Evolutionary conservation across 2,888 invertebrate genomes (phyloP).

Genomic region (Liopterus haemorrhoidalis): DNA sequence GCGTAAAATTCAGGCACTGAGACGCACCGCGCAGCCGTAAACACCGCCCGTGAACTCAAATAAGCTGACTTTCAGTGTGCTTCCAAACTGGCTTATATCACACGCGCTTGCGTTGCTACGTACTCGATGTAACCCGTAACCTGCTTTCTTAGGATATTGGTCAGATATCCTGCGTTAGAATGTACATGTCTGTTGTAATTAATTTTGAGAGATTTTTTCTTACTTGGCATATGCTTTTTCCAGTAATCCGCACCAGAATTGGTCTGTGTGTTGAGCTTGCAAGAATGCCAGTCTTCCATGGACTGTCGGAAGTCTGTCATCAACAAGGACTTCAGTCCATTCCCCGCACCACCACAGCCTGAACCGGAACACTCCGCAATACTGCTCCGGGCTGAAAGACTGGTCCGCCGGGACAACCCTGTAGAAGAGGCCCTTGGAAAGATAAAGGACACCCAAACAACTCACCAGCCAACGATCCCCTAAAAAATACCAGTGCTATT

Average conservation of each 20-base stretch:
- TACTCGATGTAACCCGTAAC: too few species aligned
- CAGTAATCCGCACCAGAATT: slow-evolving; percentile 82
- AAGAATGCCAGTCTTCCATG: slow-evolving; percentile 81
- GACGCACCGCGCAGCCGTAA: too few species aligned
- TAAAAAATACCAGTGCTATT: slow-evolving; percentile 43
- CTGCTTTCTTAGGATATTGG: too few species aligned
- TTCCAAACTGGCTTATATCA: too few species aligned
- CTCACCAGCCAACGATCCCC: slow-evolving; percentile 89
- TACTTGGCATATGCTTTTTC: slow-evolving; percentile 92
- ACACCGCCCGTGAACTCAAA: too few species aligned
- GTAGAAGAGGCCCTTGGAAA: slow-evolving; percentile 82
- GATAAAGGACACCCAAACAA: slow-evolving; percentile 76
- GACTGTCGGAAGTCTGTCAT: slow-evolving; percentile 83
- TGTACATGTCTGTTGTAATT: neutral
- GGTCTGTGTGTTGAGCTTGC: slow-evolving; percentile 71
- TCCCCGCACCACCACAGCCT: slow-evolving; percentile 91
- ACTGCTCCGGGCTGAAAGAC: slow-evolving; percentile 62
- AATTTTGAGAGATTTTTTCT: slow-evolving; percentile 39
- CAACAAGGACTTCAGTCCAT: slow-evolving; percentile 85
- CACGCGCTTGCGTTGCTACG: too few species aligned
- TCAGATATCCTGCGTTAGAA: too few species aligned
- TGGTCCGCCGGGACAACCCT: slow-evolving; percentile 89
- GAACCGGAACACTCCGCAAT: slow-evolving; percentile 80
- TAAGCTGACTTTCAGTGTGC: too few species aligned
- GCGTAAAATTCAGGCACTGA: too few species aligned